phyloP scores from a whole-genome alignment of 2,113 vertebrate genomes.

The Micronycteris hirsuta region DNA sequence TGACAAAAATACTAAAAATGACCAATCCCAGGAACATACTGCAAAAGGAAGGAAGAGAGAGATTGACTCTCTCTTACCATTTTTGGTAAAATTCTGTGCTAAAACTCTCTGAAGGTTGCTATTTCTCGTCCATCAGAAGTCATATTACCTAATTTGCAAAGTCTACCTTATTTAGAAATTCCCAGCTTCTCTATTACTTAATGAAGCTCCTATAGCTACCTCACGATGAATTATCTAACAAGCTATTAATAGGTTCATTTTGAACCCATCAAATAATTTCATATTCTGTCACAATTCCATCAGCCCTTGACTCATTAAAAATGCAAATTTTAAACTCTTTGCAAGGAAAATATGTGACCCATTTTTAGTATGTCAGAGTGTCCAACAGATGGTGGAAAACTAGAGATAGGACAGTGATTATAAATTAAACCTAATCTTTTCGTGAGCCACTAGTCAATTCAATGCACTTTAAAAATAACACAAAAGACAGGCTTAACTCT shows the following conservation, averaged over 20 bases:
- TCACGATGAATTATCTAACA: background rate
- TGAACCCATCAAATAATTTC: conserved; percentile 45
- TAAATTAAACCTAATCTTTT: background rate
- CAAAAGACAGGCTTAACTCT: background rate
- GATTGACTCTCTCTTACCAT: no score
- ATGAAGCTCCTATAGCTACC: background rate
- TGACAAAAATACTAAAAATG: background rate
- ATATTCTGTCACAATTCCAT: conserved; percentile 25
- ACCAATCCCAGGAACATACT: background rate
- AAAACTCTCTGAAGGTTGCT: background rate
- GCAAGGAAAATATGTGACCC: conserved; percentile 14
- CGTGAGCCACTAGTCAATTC: background rate
- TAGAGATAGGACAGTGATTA: background rate
- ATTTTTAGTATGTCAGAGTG: conserved; percentile 13
- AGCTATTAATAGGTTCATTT: conserved; percentile 31
- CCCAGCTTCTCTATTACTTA: background rate
- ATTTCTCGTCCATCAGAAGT: background rate
- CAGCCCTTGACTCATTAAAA: conserved; percentile 13
- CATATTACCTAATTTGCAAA: background rate
- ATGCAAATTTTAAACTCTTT: conserved; percentile 45
- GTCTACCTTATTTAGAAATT: background rate
- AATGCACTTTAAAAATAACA: background rate
- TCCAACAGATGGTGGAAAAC: background rate
- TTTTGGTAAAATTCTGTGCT: background rate
- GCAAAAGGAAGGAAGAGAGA: background rate